phyloP scores from a whole-genome alignment of 2,797 vertebrate genomes.

The Nasua narica region DNA sequence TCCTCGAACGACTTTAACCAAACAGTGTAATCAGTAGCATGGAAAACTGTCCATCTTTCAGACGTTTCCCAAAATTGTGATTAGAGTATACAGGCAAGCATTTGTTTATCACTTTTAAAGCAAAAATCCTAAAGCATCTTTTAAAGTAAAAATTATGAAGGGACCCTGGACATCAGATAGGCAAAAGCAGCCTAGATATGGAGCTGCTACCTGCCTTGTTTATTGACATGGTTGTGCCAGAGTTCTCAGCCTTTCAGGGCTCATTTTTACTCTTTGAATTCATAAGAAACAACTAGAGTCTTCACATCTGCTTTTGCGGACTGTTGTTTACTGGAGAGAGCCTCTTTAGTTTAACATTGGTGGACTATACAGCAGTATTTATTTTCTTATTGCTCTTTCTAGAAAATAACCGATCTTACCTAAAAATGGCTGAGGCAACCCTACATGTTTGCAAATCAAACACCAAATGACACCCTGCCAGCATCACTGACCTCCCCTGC shows the following conservation, averaged over 20 bases:
- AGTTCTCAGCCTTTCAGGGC: background rate
- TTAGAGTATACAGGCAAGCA: background rate
- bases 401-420: constrained; percentile 32
- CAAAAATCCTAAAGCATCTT: background rate
- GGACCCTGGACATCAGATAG: background rate
- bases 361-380: constrained; percentile 33
- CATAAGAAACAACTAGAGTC: constrained; percentile 2
- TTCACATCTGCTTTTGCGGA: constrained; percentile 52
- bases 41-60: background rate
- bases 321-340: constrained; percentile 35
- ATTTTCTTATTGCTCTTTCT: constrained; percentile 42
- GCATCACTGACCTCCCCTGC: background rate
- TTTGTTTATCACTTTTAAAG: background rate
- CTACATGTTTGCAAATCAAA: background rate
- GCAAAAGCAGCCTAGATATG: background rate
- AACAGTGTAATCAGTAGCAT: background rate
- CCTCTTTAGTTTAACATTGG: constrained; percentile 24
- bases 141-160: background rate
- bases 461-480: background rate
- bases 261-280: constrained; percentile 45
- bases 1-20: background rate
- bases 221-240: background rate
- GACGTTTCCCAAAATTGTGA: background rate
- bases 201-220: background rate
- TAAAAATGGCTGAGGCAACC: background rate